Base-by-base conservation (phyloP, 2,797 vertebrate species). In the Pterois miles region DNA sequence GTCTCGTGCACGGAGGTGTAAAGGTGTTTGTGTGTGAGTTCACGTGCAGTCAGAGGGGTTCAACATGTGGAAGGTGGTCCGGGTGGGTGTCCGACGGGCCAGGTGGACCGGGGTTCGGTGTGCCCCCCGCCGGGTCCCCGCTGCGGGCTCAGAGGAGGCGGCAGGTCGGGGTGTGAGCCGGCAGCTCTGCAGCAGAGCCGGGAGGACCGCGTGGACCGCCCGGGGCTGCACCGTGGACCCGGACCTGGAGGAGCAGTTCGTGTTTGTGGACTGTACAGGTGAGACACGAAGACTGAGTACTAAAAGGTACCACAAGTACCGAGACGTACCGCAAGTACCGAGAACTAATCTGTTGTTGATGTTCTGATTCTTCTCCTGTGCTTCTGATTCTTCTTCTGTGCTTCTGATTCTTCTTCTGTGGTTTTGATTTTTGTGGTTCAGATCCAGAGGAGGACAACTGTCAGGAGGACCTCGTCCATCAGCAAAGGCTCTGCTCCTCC, bases 181-280 rank as follows among this genome's bases (percentile, higher is more conserved):
- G 27, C 48, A 40, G 50, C 29, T 68, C 4, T 40, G 59, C 65
- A n/a, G 56, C 60, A 59, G 50, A n/a, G 10, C 40, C 13, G 2
- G 38, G 0, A 16, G 25, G 3, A 25, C 0, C 3, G 36, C 14
- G 0, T 13, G 29, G 4, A 27, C 0, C 3, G 33, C 13, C 52
- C 71, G 20, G 23, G 81, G 18, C 65, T 89, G 89, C 77, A 89
- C 78, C 5, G 92, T 95, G 14, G 94, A 95, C 25, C 94, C 91
- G 36, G 58, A 82, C 12, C 83, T 74, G 67, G 84, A 94, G 60
- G 95, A 96, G 53, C 50, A 90, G 68, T 95, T 96, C 75, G 84
- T 93, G 48, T 95, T 95, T 27, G 33, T 86, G 25, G 94, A 95
- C 14, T 86, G 58, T 18, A 53, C 65, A 70, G 90, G 91, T 83